Base-by-base conservation (phyloP, 1,140 invertebrate genomes). In the Saccostrea glomerata region DNA sequence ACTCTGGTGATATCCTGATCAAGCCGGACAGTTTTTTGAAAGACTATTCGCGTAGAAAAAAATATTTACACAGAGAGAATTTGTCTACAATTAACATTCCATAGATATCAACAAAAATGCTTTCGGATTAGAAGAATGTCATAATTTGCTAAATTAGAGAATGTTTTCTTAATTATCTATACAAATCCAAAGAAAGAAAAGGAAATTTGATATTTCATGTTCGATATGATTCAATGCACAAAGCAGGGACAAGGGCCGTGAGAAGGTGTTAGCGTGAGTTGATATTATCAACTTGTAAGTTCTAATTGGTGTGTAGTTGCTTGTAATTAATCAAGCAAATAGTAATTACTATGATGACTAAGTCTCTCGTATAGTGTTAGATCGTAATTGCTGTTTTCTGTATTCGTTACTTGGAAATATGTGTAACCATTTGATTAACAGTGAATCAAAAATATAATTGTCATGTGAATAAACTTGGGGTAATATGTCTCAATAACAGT, bases 171-270 rank as follows among this genome's bases (percentile, higher is more conserved):
- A 77, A 25, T 77, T 17, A 30, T 36, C 70, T 12, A 25, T 5
- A 13, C 70, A 30, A 30, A 77, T 36, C 70, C 23, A 77, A 36
- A 77, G 70, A 7, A 15, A 36, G 25, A 15, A 5, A 23, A 20
- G 47, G 60, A 66, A 77, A 77, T 77, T 30, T 77, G 25, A 77
- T 77, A 77, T 77, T 77, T 5, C 30, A 77, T 13, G 23, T 77
- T 77, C 25, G 11, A 73, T 73, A 23, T 30, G 23, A 30, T 23
- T 73, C n/a, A 77, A 77, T 30, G 30, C 25, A 30, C 13, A 11
- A 36, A 15, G 3, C 25, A 15, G 23, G 9, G 23, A 30, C 23
- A 30, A 15, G 30, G 30, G 25, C 23, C 70, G 25, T 77, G 70
- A 77, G 30, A 77, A 77, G 70, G 25, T 77, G 25, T 36, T 30